Evolutionary conservation across 2,888 invertebrate genomes (phyloP).

Genomic region (Escarpia spicata): DNA sequence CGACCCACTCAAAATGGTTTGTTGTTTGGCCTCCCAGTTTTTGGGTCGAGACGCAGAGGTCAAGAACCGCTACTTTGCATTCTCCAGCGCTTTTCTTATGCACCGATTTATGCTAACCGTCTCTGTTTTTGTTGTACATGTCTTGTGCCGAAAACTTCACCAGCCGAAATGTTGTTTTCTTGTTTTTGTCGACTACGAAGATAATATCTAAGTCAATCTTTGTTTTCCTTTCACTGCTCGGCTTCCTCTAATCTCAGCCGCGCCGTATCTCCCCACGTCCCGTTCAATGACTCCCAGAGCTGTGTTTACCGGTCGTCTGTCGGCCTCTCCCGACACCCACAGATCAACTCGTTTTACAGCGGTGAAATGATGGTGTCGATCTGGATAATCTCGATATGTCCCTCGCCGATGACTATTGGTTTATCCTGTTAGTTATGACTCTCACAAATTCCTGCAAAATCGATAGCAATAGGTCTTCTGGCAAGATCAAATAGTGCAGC

Average conservation of each 20-base stretch:
- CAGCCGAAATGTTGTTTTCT: background rate
- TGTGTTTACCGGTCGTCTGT: background rate
- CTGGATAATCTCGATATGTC: conserved; percentile 6
- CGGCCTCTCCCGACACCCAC: background rate
- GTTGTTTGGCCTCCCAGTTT: no score
- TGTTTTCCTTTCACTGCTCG: background rate
- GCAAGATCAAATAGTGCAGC: background rate
- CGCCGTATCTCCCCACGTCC: background rate
- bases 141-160: background rate
- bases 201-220: background rate
- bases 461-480: background rate
- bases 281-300: background rate
- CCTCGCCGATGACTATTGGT: background rate
- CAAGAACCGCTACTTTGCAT: background rate
- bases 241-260: background rate
- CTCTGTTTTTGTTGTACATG: background rate
- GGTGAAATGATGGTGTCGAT: conserved; percentile 5
- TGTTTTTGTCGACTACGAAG: background rate
- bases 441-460: background rate
- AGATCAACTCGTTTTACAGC: background rate
- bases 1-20: no score
- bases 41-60: no score
- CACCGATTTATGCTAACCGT: background rate
- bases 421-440: background rate
- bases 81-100: background rate